Evolutionary conservation across 2,113 vertebrate genomes (phyloP).

Genomic region (Ammodytes dubius): DNA sequence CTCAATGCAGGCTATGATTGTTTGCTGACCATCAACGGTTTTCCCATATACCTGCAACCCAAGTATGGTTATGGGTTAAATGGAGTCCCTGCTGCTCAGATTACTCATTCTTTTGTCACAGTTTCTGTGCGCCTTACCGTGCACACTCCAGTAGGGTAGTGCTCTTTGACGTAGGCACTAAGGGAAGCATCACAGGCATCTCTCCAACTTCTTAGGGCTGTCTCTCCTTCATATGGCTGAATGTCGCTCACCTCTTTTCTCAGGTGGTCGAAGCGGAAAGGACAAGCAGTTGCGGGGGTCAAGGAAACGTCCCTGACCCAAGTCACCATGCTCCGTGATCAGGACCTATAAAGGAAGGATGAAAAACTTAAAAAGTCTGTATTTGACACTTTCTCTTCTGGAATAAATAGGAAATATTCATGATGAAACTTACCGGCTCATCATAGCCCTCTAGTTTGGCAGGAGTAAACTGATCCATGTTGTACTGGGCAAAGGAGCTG

Average conservation of each 20-base stretch:
- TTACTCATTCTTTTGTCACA: not conserved
- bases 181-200: constrained; percentile 92
- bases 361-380: not conserved
- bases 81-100: not conserved
- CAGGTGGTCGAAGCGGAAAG: constrained; percentile 98
- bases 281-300: constrained; percentile 94
- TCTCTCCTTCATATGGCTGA: constrained; percentile 91
- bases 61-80: not conserved
- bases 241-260: constrained; percentile 96
- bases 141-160: constrained; percentile 96
- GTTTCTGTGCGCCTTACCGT: constrained; percentile 85
- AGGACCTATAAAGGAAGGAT: constrained; percentile 85
- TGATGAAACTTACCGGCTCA: constrained; percentile 89
- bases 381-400: not conserved
- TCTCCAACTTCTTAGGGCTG: constrained; percentile 92
- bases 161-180: constrained; percentile 96
- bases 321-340: constrained; percentile 97
- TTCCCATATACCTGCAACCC: constrained; percentile 94
- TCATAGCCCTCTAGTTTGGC: constrained; percentile 96
- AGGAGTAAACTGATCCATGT: constrained; percentile 99
- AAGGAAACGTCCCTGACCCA: constrained; percentile 95
- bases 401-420: constrained; percentile 7
- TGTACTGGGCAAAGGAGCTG: constrained; percentile 99
- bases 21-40: constrained; percentile 97
- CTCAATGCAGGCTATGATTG: constrained; percentile 97